phyloP scores from a whole-genome alignment of 35 echinoderm and acorn worm species.

The Strongylocentrotus purpuratus region DNA sequence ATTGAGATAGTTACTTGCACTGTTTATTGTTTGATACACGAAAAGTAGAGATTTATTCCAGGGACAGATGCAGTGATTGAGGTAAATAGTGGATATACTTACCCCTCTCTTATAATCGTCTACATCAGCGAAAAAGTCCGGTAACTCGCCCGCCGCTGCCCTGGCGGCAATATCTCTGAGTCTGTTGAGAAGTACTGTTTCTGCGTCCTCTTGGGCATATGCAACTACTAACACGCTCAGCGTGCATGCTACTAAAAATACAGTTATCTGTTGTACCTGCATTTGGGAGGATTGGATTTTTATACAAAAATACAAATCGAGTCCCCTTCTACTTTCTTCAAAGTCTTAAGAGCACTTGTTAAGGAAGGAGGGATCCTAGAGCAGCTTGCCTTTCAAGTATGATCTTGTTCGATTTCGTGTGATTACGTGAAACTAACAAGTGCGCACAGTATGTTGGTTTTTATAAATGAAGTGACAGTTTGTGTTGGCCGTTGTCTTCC shows the following conservation, averaged over 20 bases:
- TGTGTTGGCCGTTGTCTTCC: background rate
- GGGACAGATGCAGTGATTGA: background rate
- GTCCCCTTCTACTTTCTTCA: background rate
- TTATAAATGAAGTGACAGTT: background rate
- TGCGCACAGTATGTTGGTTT: background rate
- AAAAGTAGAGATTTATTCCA: too few species aligned
- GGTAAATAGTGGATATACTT: background rate
- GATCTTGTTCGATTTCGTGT: background rate
- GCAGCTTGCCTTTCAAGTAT: background rate
- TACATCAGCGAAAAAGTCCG: background rate
- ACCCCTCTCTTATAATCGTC: slow-evolving; percentile 9
- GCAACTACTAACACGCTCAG: background rate
- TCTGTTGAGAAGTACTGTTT: background rate
- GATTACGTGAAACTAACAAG: background rate
- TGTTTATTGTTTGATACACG: too few species aligned
- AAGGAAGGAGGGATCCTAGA: background rate
- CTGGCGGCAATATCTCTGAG: background rate
- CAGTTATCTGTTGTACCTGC: slow-evolving; percentile 8
- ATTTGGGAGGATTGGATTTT: background rate
- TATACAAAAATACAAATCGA: background rate
- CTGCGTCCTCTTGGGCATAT: background rate
- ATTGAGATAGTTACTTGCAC: too few species aligned
- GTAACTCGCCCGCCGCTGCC: background rate
- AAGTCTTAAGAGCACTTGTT: slow-evolving; percentile 17
- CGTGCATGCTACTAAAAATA: slow-evolving; percentile 3